These are phyloP conservation scores for Andrena chrysosceles DNA, from an alignment of 2,888 invertebrate species.

Conservation along the genomic window DNA sequence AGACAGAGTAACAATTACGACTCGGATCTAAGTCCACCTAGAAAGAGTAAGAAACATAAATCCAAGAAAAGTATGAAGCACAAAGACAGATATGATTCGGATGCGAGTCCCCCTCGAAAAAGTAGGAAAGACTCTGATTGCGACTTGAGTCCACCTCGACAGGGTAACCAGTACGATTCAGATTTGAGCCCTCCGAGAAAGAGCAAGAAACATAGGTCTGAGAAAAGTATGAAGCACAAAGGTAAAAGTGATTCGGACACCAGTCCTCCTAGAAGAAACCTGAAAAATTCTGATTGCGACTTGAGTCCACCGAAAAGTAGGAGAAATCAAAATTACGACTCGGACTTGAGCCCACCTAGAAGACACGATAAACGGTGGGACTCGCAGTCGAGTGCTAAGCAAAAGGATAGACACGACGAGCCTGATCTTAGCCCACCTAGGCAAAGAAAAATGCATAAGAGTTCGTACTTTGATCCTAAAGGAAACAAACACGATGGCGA, in stretches of 20 bases:
- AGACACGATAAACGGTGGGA: slow-evolving; percentile 34
- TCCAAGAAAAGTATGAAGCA: slow-evolving; percentile 37
- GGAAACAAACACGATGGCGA: slow-evolving; percentile 17
- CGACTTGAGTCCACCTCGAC: slow-evolving; percentile 79
- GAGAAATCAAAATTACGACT: slow-evolving; percentile 71
- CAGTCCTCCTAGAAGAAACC: slow-evolving; percentile 1
- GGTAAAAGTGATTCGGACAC: slow-evolving; percentile 78
- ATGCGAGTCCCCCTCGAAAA: slow-evolving; percentile 79
- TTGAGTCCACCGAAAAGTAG: slow-evolving; percentile 69
- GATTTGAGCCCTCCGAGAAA: slow-evolving; percentile 72
- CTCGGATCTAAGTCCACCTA: slow-evolving; percentile 75
- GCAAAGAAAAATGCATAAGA: slow-evolving; percentile 42
- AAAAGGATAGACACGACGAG: slow-evolving; percentile 52
- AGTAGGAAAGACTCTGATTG: slow-evolving; percentile 61
- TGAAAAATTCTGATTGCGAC: slow-evolving; percentile 49
- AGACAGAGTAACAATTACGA: slow-evolving; percentile 69
- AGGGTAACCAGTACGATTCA: slow-evolving; percentile 55
- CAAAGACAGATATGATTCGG: slow-evolving; percentile 66
- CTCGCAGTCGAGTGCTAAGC: slow-evolving; percentile 7
- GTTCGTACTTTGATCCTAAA: slow-evolving; percentile 4
- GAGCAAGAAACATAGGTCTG: slow-evolving; percentile 2
- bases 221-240: slow-evolving; percentile 50
- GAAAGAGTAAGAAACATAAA: slow-evolving; percentile 67
- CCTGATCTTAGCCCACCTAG: slow-evolving; percentile 75
- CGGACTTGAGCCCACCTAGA: slow-evolving; percentile 71